Percentiles rank a stretch among this genome's conserved stretches.
These are phyloP conservation scores for Cecidostiba fungosa DNA, from an alignment of 2,888 invertebrate genomes.

Conservation along the genomic window DNA sequence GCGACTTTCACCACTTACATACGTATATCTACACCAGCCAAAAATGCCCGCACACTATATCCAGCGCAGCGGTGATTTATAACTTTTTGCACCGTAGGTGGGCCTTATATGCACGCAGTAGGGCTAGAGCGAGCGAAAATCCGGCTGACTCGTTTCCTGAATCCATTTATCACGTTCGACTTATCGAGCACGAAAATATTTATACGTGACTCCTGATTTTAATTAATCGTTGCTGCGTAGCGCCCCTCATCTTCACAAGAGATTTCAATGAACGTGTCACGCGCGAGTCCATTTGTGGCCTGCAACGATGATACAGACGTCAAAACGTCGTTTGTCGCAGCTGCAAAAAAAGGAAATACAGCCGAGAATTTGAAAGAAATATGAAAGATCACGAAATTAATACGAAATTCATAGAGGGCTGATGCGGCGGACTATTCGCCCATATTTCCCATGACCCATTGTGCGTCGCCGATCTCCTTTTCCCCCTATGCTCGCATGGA, in stretches of 20 bases:
- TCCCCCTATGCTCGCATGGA: background rate
- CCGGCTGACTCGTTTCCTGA: slow-evolving; percentile 46
- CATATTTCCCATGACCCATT: slow-evolving; percentile 38
- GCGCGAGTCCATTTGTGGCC: slow-evolving; percentile 46
- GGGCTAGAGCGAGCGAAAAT: slow-evolving; percentile 1
- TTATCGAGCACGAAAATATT: slow-evolving; percentile 59
- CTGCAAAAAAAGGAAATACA: background rate
- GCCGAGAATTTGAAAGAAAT: slow-evolving; percentile 36
- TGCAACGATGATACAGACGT: slow-evolving; percentile 51
- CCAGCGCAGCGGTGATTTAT: slow-evolving; percentile 43
- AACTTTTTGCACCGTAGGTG: slow-evolving; percentile 54
- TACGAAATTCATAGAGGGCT: slow-evolving; percentile 29
- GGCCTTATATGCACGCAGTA: background rate
- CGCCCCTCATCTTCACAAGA: slow-evolving; percentile 15
- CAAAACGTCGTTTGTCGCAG: slow-evolving; percentile 50
- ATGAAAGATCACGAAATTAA: slow-evolving; percentile 54
- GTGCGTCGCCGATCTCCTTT: background rate
- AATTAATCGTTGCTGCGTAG: slow-evolving; percentile 35
- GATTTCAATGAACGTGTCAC: background rate
- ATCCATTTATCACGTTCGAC: slow-evolving; percentile 58
- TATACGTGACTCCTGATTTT: slow-evolving; percentile 37
- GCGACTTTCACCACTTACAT: slow-evolving; percentile 13
- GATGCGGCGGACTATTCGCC: background rate
- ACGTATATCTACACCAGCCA: slow-evolving; percentile 22
- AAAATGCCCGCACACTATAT: background rate